These are phyloP conservation scores for Alcedo quadribrachys DNA, from an alignment of 2,797 vertebrate genomes.

Conservation along the genomic window DNA sequence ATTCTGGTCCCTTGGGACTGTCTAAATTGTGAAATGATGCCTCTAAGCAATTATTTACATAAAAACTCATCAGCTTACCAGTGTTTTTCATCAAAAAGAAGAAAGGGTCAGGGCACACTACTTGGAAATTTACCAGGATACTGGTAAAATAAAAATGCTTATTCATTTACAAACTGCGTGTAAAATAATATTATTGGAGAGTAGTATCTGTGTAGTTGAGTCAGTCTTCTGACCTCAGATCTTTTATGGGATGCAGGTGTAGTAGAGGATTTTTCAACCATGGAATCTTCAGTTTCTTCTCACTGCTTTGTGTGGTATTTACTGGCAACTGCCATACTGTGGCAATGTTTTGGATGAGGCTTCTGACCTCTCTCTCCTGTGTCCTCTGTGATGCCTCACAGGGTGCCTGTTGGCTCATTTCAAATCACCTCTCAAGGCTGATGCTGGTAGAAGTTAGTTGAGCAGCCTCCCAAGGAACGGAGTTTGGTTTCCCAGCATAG, in stretches of 20 bases:
- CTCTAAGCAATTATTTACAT: neutral
- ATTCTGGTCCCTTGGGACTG: neutral
- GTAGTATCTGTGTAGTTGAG: neutral
- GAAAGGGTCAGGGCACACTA: neutral
- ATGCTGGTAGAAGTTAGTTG: neutral
- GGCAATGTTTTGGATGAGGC: neutral
- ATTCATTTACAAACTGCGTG: neutral
- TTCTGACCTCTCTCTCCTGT: neutral
- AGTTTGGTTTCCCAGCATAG: neutral
- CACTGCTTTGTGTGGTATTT: neutral
- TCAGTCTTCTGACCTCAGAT: neutral
- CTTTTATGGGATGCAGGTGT: neutral
- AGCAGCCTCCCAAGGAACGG: neutral
- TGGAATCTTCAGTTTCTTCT: neutral
- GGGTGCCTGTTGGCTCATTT: neutral
- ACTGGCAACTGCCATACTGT: rapidly evolving
- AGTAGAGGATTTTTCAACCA: neutral
- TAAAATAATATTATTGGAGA: neutral
- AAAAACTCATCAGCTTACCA: neutral
- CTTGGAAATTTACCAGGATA: neutral
- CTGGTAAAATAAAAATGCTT: neutral
- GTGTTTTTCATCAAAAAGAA: neutral
- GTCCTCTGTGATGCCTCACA: neutral
- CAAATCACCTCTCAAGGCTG: neutral
- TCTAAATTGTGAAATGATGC: neutral